A percentile compares a stretch with the other conserved stretches of the same genome.
Evolutionary conservation across 2,888 invertebrate species (phyloP).

Genomic region (Charanyca ferruginea): DNA sequence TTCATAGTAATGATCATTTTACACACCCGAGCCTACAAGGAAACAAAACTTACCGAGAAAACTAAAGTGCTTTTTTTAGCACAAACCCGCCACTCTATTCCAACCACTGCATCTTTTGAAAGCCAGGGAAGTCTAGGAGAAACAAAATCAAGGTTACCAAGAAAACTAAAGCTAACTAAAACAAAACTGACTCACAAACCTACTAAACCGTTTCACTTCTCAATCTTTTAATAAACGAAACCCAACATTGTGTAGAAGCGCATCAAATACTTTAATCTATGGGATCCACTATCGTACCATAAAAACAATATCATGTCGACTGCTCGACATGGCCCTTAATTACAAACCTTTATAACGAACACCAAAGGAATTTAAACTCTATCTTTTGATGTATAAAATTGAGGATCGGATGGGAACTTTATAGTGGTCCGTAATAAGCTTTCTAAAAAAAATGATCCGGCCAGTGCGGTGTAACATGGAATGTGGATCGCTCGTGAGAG

Average conservation of each 20-base stretch:
- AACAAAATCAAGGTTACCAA: neutral
- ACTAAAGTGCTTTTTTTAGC: no score
- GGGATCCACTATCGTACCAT: constrained; percentile 85
- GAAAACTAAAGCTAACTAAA: neutral
- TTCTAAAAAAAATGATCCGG: constrained; percentile 87
- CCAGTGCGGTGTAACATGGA: constrained; percentile 83
- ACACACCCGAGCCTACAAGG: neutral
- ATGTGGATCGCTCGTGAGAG: constrained; percentile 83
- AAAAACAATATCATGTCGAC: constrained; percentile 89
- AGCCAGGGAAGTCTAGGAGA: no score
- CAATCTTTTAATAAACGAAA: constrained; percentile 56
- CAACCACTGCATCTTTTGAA: no score
- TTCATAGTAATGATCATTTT: neutral
- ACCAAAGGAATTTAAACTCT: constrained; percentile 62
- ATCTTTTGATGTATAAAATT: constrained; percentile 53
- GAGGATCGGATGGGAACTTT: constrained; percentile 42
- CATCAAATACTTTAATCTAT: constrained; percentile 84
- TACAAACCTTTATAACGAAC: constrained; percentile 72
- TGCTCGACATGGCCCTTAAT: constrained; percentile 85
- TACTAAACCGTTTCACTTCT: constrained; percentile 31
- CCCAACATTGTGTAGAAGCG: constrained; percentile 66
- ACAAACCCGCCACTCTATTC: no score
- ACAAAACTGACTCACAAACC: constrained; percentile 17
- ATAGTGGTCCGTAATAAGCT: constrained; percentile 78
- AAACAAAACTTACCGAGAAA: no score